These are phyloP conservation scores for Cervus canadensis DNA, from an alignment of 2,113 vertebrate species.

Conservation along the genomic window DNA sequence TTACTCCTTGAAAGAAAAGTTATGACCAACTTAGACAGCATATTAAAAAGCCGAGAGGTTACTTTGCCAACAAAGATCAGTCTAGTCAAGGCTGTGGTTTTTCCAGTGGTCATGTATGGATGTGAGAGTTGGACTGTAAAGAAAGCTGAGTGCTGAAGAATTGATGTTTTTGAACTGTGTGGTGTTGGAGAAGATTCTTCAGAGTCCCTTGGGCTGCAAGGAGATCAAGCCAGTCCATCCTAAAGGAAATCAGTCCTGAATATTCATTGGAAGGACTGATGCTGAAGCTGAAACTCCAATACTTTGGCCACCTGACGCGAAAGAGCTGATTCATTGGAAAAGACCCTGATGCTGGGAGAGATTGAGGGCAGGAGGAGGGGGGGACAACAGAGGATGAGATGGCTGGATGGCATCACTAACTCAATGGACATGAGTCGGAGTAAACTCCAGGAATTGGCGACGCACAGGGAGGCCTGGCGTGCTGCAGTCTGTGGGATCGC, in stretches of 20 bases:
- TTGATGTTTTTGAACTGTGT: neutral
- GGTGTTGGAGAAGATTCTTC: neutral
- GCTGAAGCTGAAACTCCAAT: neutral
- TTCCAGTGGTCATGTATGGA: neutral
- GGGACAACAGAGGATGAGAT: neutral
- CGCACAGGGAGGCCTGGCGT: neutral
- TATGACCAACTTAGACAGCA: neutral
- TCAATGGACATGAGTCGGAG: neutral
- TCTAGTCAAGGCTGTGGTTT: neutral
- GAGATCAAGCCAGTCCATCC: neutral
- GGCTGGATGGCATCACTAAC: neutral
- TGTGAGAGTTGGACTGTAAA: neutral
- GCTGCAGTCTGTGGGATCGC: neutral
- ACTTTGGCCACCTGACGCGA: neutral
- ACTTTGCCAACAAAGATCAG: neutral
- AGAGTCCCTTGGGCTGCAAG: neutral
- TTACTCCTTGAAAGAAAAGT: neutral
- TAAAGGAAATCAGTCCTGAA: neutral
- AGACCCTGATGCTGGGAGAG: neutral
- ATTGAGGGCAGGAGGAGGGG: neutral
- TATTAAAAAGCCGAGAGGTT: neutral
- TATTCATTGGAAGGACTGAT: neutral
- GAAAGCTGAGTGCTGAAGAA: neutral
- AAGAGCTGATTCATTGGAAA: neutral
- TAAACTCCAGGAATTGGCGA: neutral